These are phyloP conservation scores for Grammomys surdaster DNA, from an alignment of 2,113 vertebrate species.

Conservation along the genomic window DNA sequence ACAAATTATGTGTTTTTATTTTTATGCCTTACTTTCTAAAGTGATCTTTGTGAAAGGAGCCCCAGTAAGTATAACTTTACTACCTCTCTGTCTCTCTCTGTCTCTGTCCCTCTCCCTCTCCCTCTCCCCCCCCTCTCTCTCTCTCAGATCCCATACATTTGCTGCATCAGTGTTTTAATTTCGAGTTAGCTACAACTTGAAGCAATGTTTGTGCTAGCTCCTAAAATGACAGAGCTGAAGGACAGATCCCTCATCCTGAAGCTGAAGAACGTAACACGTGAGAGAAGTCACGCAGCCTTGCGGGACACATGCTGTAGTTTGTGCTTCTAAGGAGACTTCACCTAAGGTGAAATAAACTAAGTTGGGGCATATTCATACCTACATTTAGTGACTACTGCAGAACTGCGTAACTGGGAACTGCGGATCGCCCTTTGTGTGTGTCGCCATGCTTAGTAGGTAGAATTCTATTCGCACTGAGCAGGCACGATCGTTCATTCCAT, in stretches of 20 bases:
- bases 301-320: not conserved
- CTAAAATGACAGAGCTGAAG: constrained; percentile 42
- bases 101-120: not conserved
- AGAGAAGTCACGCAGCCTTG: constrained; percentile 55
- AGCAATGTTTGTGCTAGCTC: not conserved
- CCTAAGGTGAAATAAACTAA: constrained; percentile 25
- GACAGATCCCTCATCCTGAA: constrained; percentile 48
- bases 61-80: not conserved
- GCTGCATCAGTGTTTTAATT: not conserved
- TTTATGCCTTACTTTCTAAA: constrained; percentile 42
- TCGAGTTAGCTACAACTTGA: constrained; percentile 3
- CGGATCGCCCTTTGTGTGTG: not conserved
- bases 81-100: not conserved
- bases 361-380: not conserved
- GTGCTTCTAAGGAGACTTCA: constrained; percentile 1
- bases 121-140: not conserved
- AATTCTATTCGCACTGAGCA: not conserved
- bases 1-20: not conserved
- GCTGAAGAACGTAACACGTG: constrained; percentile 59
- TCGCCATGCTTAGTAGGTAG: not conserved
- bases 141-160: not conserved
- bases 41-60: constrained; percentile 9
- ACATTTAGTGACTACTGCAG: not conserved
- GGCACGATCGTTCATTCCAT: not conserved
- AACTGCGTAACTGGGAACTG: not conserved